These are phyloP conservation scores for Isichthys henryi DNA, from an alignment of 2,113 vertebrate species.

Conservation along the genomic window DNA sequence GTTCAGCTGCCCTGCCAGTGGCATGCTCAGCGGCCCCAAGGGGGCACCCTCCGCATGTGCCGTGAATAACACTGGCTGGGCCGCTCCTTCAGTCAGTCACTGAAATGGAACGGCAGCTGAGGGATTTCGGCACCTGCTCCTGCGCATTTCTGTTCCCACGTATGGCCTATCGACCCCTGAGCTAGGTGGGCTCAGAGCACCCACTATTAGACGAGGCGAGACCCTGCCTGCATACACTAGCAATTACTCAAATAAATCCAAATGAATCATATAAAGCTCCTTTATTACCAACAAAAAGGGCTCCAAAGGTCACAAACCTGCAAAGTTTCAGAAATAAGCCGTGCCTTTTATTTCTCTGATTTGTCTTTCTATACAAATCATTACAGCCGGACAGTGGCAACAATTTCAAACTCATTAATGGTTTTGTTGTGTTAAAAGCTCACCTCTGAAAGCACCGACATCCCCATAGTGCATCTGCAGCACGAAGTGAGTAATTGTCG, in stretches of 20 bases:
- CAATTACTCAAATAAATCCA: neutral
- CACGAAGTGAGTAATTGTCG: slow-evolving; percentile 79
- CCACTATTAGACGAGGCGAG: neutral
- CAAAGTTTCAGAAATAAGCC: neutral
- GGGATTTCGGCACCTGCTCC: neutral
- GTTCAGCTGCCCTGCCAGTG: neutral
- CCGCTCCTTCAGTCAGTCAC: neutral
- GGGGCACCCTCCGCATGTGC: neutral
- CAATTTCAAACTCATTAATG: neutral
- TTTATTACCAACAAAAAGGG: neutral
- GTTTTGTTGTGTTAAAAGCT: slow-evolving; percentile 31
- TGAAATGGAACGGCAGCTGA: neutral
- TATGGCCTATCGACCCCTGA: neutral
- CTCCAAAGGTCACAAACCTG: neutral
- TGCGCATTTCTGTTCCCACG: neutral
- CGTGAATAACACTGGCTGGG: neutral
- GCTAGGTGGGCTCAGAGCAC: neutral
- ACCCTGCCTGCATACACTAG: neutral
- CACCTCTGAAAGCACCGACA: slow-evolving; percentile 77
- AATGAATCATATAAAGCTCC: neutral
- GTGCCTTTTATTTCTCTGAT: neutral
- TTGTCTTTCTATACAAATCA: neutral
- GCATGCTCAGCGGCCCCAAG: neutral
- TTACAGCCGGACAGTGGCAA: neutral
- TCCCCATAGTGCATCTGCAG: slow-evolving; percentile 96